Base-by-base conservation (phyloP, 2,888 invertebrate genomes). In the Glaucopsyche alexis region DNA sequence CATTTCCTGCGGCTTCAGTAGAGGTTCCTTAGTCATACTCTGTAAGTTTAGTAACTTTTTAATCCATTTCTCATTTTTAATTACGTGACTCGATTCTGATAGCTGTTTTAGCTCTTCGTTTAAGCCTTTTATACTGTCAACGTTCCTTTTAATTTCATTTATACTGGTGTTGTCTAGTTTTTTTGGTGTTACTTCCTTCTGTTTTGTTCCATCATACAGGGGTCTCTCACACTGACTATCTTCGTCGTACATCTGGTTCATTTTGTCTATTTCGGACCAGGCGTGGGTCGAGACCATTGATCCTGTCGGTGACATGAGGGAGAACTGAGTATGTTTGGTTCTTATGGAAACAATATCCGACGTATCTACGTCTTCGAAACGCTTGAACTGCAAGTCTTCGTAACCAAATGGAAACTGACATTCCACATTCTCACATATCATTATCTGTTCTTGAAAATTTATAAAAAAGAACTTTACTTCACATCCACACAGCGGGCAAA, bases 371-470 rank as follows among this genome's bases (percentile, higher is more conserved):
- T 82, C 81, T 45, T 85, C 82, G n/a, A 81, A 79, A 74, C 80
- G 78, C 0, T 84, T 78, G 73, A 86, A 81, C 47, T 85, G 80
- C 0, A 87, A 71, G 0, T 88, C 83, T 55, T 86, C 84, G 69
- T 83, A 79, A 0, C 85, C 87, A 78, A 88, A 91, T 14, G 91
- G 91, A 75, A 82, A 91, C 2, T 84, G 84, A 74, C 91, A 92
- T 2, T 80, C 76, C 0, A 76, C 71, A 71, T 90, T 88, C 71
- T 86, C 85, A 76, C 91, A 92, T 87, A 91, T 87, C 1, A 83
- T 72, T 19, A 91, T 74, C 78, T 87, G 87, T 52, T 89, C 85
- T 74, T 83, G 80, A 19, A 82, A 84, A 74, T 88, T 85, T 38
- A 91, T 81, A 69, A 83, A 85, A 75, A 82, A 89, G 0, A 82